Evolutionary conservation across 1,140 invertebrate genomes (phyloP), one percentile per base, ranked within the genome.

Genomic region (Drosophila willistoni): DNA sequence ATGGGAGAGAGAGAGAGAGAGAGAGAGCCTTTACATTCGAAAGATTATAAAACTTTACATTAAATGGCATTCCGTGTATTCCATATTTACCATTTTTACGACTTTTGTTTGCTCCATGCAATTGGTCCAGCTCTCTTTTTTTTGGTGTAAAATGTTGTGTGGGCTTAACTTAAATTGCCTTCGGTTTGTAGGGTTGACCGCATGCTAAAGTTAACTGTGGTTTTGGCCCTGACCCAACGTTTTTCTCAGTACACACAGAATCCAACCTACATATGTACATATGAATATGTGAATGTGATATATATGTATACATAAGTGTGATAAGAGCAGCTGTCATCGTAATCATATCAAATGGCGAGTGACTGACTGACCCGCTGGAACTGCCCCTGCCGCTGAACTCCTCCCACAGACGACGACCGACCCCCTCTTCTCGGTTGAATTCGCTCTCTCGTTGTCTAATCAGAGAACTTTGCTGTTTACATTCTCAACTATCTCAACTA

Each of bases 291-390:
- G 17, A 29, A 5, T 29, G 6, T 29, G 29, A 6, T 29, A 29
- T 47, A 19, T 19, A 47, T 47, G n/a, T n/a, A 7, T 17, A 44
- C 42, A 66, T 41, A 25, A 54, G 61, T 29, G 22, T 19, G n/a
- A 25, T 47, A 44, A 54, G 33, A 55, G 57, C 64, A 75, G 76
- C 77, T 71, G 74, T 41, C 70, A 68, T 61, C 55, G 69, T 17
- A 60, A 59, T 57, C 64, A 22, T 47, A 41, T 68, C 41, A 72
- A 66, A 74, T 54, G 51, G 55, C 65, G 66, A 68, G 55, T 61
- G 66, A 86, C 66, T 81, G 75, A 86, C 79, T 82, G 67, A 60
- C 41, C 66, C 22, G 29, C 34, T 77, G 47, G 64, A 63, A 64
- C 62, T 62, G 65, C 69, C 44, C 10, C 42, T 4, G 7, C 62